Percentiles rank a stretch among this genome's conserved stretches.
Conservation (phyloP, 2,797 vertebrate species). For the Clarias pachynema region DNA sequence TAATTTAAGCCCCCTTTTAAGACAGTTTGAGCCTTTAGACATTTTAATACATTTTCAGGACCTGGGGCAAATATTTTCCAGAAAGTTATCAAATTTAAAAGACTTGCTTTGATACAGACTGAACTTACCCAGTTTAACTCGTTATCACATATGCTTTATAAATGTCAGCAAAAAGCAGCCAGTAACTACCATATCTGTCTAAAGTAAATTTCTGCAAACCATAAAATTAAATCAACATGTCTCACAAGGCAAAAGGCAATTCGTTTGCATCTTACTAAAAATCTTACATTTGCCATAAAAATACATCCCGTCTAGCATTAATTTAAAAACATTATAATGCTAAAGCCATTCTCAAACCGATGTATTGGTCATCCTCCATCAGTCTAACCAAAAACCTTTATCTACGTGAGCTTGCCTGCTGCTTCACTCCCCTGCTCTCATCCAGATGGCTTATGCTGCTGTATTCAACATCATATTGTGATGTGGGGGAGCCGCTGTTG, state of each 20-base stretch:
- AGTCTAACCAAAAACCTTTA: constrained; percentile 23
- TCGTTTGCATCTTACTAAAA: not conserved
- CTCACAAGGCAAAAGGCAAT: not conserved
- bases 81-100: not conserved
- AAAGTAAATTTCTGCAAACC: not conserved
- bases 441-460: constrained; percentile 47
- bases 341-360: not conserved
- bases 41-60: not conserved
- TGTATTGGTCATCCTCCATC: constrained; percentile 12
- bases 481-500: constrained; percentile 49
- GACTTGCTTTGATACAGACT: not conserved
- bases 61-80: not conserved
- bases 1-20: not conserved
- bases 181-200: not conserved
- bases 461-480: constrained; percentile 50
- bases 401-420: constrained; percentile 23
- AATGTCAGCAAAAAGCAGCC: not conserved
- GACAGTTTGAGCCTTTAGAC: not conserved
- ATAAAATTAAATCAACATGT: not conserved
- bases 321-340: not conserved
- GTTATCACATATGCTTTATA: not conserved
- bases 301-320: not conserved
- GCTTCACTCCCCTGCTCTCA: constrained; percentile 44
- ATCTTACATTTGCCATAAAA: not conserved
- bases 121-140: constrained; percentile 3